Conservation (phyloP, 1,140 invertebrate species). For the Drosophila pectinifera region DNA sequence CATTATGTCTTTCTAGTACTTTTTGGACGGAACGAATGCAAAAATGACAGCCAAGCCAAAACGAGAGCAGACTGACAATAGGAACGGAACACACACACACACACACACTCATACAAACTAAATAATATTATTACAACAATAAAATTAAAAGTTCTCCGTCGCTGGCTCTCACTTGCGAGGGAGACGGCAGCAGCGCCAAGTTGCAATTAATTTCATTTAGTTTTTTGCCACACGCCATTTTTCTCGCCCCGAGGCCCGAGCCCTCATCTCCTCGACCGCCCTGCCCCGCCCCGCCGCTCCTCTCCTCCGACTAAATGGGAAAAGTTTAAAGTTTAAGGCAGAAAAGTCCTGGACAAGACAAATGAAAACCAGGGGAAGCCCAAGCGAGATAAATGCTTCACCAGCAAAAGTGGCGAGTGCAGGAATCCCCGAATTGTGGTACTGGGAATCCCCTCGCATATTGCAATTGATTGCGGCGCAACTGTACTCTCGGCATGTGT, state of each 20-base stretch:
- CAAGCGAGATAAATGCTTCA: slow-evolving; percentile 17
- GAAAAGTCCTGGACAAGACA: slow-evolving; percentile 74
- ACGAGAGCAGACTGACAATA: slow-evolving; percentile 38
- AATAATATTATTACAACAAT: slow-evolving; percentile 80
- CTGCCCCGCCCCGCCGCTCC: slow-evolving; percentile 3
- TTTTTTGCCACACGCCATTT: slow-evolving; percentile 73
- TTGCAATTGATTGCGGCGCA: slow-evolving; percentile 15
- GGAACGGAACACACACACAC: slow-evolving; percentile 28
- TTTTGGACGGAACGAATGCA: slow-evolving; percentile 65
- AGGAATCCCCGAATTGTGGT: slow-evolving; percentile 21
- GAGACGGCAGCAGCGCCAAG: slow-evolving; percentile 60
- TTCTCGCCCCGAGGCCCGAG: slow-evolving; percentile 14
- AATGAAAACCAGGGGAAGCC: slow-evolving; percentile 56
- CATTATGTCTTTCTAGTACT: slow-evolving; percentile 70
- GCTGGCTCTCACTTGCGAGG: slow-evolving; percentile 26
- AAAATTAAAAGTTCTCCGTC: slow-evolving; percentile 70
- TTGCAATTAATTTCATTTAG: slow-evolving; percentile 82
- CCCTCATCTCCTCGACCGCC: slow-evolving; percentile 5
- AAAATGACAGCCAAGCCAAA: slow-evolving; percentile 62
- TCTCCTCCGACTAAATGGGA: slow-evolving; percentile 65
- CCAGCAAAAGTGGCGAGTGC: slow-evolving; percentile 22
- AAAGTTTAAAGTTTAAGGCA: slow-evolving; percentile 78
- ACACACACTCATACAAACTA: slow-evolving; percentile 52
- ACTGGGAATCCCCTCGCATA: slow-evolving; percentile 2
- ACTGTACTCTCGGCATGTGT: background rate